Percentiles rank a stretch among this genome's conserved stretches.
These are phyloP conservation scores for Tetraodon nigroviridis DNA, from an alignment of 2,113 vertebrate genomes.

Conservation along the genomic window DNA sequence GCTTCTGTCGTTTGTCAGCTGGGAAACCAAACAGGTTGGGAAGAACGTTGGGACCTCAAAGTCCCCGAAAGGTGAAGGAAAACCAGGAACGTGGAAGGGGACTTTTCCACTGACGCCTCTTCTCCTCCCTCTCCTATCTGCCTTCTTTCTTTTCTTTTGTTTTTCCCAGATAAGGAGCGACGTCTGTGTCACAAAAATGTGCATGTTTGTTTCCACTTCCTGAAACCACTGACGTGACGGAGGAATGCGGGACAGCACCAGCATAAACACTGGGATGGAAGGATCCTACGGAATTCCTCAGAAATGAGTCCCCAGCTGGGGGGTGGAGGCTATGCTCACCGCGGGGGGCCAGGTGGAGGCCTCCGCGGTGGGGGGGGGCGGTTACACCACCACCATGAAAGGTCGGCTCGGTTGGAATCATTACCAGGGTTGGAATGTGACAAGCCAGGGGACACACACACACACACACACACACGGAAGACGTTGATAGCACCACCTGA, in stretches of 20 bases:
- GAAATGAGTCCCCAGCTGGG: slow-evolving; percentile 8
- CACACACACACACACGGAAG: background rate
- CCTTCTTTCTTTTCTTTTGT: slow-evolving; percentile 13
- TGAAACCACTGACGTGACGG: slow-evolving; percentile 16
- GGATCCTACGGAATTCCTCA: slow-evolving; percentile 45
- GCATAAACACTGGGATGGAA: slow-evolving; percentile 39
- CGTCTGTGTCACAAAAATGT: slow-evolving; percentile 30
- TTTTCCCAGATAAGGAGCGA: slow-evolving; percentile 30
- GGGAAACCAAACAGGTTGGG: no score
- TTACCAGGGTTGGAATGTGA: slow-evolving; percentile 8
- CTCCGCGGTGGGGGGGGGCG: no score
- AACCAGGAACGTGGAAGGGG: slow-evolving; percentile 41
- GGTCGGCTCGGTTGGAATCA: background rate
- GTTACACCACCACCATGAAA: no score
- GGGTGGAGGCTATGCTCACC: no score
- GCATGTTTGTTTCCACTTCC: slow-evolving; percentile 61
- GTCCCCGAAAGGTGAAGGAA: no score
- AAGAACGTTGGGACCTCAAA: no score
- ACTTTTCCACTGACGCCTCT: slow-evolving; percentile 47
- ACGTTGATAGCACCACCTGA: background rate
- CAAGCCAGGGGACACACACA: background rate
- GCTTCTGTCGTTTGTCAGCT: no score
- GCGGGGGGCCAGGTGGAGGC: no score
- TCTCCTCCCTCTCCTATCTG: slow-evolving; percentile 7
- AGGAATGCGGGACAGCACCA: slow-evolving; percentile 43